Percentiles rank a stretch among this genome's conserved stretches.
These are phyloP conservation scores for Papilio protenor DNA, from an alignment of 2,888 invertebrate species.

Conservation along the genomic window DNA sequence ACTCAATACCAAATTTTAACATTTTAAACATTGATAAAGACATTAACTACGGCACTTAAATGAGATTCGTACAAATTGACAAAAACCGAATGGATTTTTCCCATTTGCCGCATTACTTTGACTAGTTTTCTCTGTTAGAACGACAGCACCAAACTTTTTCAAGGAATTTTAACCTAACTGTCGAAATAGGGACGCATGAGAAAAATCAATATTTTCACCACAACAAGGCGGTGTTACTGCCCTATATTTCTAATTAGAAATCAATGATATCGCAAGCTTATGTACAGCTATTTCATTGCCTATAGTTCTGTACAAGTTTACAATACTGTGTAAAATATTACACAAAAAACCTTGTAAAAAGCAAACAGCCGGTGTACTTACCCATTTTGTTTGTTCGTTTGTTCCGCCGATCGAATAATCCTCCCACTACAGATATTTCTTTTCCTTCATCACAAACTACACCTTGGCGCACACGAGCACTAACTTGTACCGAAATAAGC, in stretches of 20 bases:
- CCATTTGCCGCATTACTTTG: not conserved
- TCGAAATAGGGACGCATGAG: slow-evolving; percentile 61
- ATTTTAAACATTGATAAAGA: not conserved
- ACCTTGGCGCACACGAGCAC: slow-evolving; percentile 61
- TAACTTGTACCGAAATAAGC: slow-evolving; percentile 47
- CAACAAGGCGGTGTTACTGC: slow-evolving; percentile 53
- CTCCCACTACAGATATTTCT: slow-evolving; percentile 54
- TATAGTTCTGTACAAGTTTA: not conserved
- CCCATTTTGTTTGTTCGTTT: slow-evolving; percentile 70
- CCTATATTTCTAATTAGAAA: slow-evolving; percentile 55
- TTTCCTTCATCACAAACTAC: slow-evolving; percentile 67
- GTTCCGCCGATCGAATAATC: slow-evolving; percentile 52
- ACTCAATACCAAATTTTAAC: not conserved
- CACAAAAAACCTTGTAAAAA: slow-evolving; percentile 44
- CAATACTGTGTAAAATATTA: slow-evolving; percentile 23
- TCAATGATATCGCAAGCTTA: not conserved
- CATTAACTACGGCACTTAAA: not conserved
- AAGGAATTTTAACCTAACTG: slow-evolving; percentile 42
- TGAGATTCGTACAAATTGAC: not conserved
- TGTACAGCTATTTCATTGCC: not conserved
- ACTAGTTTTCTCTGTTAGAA: not conserved
- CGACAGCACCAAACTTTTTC: not conserved
- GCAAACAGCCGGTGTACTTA: slow-evolving; percentile 71
- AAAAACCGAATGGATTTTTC: not conserved
- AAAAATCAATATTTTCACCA: slow-evolving; percentile 78